Percentiles rank a stretch among this genome's conserved stretches.
These are phyloP conservation scores for Neelides sp. DNA, from an alignment of 1,140 invertebrate species.

Conservation along the genomic window DNA sequence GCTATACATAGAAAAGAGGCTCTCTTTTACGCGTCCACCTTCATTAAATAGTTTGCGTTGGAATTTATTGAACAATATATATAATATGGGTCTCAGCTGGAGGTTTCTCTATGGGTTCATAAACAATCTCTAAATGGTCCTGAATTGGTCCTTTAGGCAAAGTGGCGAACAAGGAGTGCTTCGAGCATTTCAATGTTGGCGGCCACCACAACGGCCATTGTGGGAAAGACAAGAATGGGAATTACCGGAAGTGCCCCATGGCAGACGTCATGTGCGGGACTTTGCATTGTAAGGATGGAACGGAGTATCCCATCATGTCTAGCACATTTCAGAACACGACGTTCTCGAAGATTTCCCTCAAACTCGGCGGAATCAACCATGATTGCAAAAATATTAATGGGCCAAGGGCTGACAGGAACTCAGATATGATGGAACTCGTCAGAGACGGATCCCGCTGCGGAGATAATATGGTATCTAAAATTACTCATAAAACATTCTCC, in stretches of 20 bases:
- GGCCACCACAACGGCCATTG: slow-evolving; percentile 88
- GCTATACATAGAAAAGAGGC: slow-evolving; percentile 4
- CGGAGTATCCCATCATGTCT: slow-evolving; percentile 56
- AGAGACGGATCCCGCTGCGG: slow-evolving; percentile 83
- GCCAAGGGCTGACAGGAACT: slow-evolving; percentile 47
- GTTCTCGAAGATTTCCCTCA: slow-evolving; percentile 71
- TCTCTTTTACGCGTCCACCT: neutral
- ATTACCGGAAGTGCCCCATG: slow-evolving; percentile 70
- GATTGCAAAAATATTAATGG: slow-evolving; percentile 71
- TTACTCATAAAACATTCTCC: neutral
- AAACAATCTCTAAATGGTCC: neutral
- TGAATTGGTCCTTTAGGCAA: neutral
- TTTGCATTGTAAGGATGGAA: slow-evolving; percentile 60
- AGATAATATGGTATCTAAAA: slow-evolving; percentile 54
- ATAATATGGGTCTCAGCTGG: too few species aligned
- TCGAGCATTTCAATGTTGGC: slow-evolving; percentile 84
- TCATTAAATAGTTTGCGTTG: neutral
- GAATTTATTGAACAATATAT: too few species aligned
- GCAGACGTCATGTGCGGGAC: slow-evolving; percentile 52
- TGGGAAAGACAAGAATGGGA: slow-evolving; percentile 61
- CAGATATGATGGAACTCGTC: slow-evolving; percentile 61
- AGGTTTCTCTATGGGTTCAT: slow-evolving; percentile 3
- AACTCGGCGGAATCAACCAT: slow-evolving; percentile 67
- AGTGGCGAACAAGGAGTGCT: slow-evolving; percentile 60
- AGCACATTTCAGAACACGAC: slow-evolving; percentile 55